Evolutionary conservation across 2,113 vertebrate genomes (phyloP).

Genomic region (Rhodinocichla rosea): DNA sequence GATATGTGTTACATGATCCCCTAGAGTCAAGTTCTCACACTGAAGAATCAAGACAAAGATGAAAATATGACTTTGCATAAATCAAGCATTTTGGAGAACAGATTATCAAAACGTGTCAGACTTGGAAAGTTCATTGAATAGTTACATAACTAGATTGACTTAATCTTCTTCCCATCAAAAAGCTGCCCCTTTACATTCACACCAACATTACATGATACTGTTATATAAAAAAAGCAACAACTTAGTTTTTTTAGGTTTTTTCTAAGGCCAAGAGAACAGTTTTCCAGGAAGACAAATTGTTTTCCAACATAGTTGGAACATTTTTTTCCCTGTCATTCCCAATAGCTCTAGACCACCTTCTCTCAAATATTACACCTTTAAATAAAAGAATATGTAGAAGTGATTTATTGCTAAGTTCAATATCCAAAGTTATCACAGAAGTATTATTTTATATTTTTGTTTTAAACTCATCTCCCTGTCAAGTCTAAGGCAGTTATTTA

Average conservation of each 20-base stretch:
- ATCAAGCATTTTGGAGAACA: background rate
- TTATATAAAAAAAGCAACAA: background rate
- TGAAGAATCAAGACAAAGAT: background rate
- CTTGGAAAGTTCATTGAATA: background rate
- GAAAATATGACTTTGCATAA: slow-evolving; percentile 23
- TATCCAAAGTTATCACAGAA: background rate
- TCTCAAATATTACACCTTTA: background rate
- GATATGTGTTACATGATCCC: background rate
- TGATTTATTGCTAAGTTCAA: background rate
- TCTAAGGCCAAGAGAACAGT: background rate
- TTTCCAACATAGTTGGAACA: background rate
- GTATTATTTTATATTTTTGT: background rate
- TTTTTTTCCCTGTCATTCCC: background rate
- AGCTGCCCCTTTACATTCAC: background rate
- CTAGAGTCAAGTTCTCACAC: background rate
- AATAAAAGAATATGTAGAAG: background rate
- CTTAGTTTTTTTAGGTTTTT: background rate
- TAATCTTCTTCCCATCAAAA: background rate
- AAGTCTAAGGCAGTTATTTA: background rate
- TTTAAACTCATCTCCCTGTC: background rate
- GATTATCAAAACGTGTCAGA: background rate
- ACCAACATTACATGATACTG: background rate
- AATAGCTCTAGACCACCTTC: background rate
- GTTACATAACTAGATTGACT: background rate
- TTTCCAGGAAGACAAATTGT: background rate